Percentiles rank a stretch among this genome's conserved stretches.
phyloP scores from a whole-genome alignment of 2,113 vertebrate genomes.

The Bothrops jararaca region DNA sequence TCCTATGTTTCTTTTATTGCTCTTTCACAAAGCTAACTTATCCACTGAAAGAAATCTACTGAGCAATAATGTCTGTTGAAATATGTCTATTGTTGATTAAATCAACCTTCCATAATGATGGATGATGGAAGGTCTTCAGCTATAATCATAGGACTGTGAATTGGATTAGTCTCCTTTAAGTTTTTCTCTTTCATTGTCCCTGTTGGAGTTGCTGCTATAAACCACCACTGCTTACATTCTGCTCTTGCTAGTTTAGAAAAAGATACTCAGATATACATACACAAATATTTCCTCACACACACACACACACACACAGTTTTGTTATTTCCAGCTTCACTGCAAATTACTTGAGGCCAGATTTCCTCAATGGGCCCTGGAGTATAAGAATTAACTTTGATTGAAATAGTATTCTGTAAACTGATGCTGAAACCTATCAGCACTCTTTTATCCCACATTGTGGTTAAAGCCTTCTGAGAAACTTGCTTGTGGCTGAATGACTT shows the following conservation, averaged over 20 bases:
- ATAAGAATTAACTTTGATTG: background rate
- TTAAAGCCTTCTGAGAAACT: background rate
- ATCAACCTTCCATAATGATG: background rate
- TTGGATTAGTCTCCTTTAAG: background rate
- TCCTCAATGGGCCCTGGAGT: conserved; percentile 20
- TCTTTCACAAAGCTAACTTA: too few species aligned
- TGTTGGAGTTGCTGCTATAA: background rate
- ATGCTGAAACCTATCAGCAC: background rate
- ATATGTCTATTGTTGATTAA: background rate
- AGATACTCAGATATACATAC: background rate
- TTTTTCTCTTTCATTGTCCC: background rate
- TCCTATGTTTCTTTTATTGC: too few species aligned
- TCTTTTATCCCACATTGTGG: background rate
- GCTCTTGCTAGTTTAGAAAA: conserved; percentile 17
- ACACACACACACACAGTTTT: background rate
- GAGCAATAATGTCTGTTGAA: background rate
- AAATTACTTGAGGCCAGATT: conserved; percentile 21
- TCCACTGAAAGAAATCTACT: background rate
- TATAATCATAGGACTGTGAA: background rate
- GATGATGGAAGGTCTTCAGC: background rate
- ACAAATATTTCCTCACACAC: background rate
- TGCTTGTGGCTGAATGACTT: background rate
- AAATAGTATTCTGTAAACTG: background rate
- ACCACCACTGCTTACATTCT: background rate
- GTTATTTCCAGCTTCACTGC: background rate